Base-by-base conservation (phyloP, 2,888 invertebrate species). In the Drosophila kanekoi region DNA sequence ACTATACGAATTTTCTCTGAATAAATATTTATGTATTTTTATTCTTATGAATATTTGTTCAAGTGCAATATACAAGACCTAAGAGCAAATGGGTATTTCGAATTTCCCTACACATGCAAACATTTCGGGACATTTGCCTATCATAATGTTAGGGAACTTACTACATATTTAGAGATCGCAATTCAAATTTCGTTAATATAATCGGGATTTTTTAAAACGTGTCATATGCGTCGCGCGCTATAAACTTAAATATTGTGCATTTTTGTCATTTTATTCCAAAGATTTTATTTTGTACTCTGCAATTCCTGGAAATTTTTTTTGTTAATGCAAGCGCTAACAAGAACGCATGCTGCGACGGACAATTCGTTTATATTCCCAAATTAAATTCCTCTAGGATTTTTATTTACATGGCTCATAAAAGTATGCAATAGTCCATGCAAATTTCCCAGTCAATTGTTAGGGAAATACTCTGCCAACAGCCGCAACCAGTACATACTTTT, bases 401-500 rank as follows among this genome's bases (percentile, higher is more conserved):
- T 35, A 9, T 11, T 14, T 11, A 3, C 38, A 1, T 32, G 40
- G 8, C 54, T 6, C 40, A 4, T 20, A 47, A 72, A 63, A 75
- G 56, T 76, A 76, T 75, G 76, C 74, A 57, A 37, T 18, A 37
- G 0, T 33, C 33, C 62, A 28, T 0, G 23, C n/a, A n/a, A 8
- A 40, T n/a, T 18, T 20, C 16, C 1, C n/a, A 8, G 13, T 32
- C 3, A 18, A n/a, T 14, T 28, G 4, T 0, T n/a, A 3, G 8
- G 13, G 1, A 16, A 18, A 32, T 20, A 20, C 1, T 49, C 33
- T 53, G 38, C 23, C 56, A 51, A 40, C 37, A 0, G 0, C n/a
- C 18, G 32, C 32, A 38, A 41, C 0, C 1, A 10, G 47, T 75
- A 75, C 78, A 60, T 83, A 60, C 72, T 60, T 58, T 45, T 14